These are phyloP conservation scores for Clinocottus analis DNA, from an alignment of 2,113 vertebrate genomes.

Conservation along the genomic window DNA sequence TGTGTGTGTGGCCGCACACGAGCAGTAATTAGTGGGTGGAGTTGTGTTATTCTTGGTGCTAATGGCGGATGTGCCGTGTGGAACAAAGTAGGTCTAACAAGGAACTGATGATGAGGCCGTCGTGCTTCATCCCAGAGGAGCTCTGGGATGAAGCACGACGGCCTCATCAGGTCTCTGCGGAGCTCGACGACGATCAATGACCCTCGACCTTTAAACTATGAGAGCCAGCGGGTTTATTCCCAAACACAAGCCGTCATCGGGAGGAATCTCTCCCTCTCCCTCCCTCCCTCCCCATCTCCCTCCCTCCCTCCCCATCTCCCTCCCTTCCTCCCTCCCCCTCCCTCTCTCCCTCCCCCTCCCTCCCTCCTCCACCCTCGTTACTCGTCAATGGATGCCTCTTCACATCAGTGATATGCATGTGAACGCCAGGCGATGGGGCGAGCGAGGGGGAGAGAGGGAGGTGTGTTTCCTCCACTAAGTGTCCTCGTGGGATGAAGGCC, in stretches of 20 bases:
- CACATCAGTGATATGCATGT: constrained; percentile 28
- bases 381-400: constrained; percentile 46
- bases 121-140: constrained; percentile 74
- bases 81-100: constrained; percentile 67
- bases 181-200: too few relatives aligned
- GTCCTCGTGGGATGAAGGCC: constrained; percentile 25
- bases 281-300: too few relatives aligned
- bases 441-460: constrained; percentile 12
- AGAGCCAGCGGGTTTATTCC: constrained; percentile 43
- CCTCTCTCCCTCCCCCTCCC: too few relatives aligned
- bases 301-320: too few relatives aligned
- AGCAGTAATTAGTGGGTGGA: constrained; percentile 55
- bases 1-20: constrained; percentile 48
- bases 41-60: constrained; percentile 51
- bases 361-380: too few relatives aligned
- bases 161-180: constrained; percentile 78
- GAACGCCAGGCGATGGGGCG: background rate
- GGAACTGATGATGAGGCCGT: too few relatives aligned
- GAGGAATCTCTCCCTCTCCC: too few relatives aligned
- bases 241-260: constrained; percentile 57
- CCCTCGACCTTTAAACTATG: constrained; percentile 49
- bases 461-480: constrained; percentile 27
- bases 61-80: constrained; percentile 49
- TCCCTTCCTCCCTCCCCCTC: too few relatives aligned
- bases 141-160: constrained; percentile 44